Conservation (phyloP, 1,140 invertebrate genomes). For the Diachasmimorpha longicaudata region DNA sequence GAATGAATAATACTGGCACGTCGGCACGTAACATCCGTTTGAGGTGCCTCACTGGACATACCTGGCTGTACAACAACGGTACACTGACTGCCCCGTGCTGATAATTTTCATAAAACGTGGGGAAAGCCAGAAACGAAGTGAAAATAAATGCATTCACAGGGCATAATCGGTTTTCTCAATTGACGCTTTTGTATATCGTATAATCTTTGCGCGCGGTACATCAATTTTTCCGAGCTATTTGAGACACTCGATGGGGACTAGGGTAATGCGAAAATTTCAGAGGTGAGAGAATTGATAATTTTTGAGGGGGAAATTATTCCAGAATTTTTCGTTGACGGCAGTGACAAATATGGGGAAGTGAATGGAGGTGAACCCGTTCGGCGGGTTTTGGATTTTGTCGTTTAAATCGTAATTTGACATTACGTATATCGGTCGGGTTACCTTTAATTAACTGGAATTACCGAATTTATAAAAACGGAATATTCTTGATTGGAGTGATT, state of each 20-base stretch:
- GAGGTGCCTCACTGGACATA: background rate
- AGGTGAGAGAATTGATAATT: background rate
- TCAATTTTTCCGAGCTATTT: slow-evolving; percentile 29
- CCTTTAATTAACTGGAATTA: too few relatives aligned
- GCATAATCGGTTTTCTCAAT: background rate
- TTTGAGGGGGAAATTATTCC: background rate
- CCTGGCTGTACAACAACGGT: slow-evolving; percentile 11
- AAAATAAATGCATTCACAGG: background rate
- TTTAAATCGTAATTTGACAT: too few relatives aligned
- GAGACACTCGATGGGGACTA: background rate
- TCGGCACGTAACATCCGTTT: background rate
- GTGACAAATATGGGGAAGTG: too few relatives aligned
- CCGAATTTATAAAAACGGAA: too few relatives aligned
- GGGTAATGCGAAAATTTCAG: slow-evolving; percentile 13
- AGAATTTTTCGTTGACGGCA: too few relatives aligned
- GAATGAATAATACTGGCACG: background rate
- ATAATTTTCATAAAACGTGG: slow-evolving; percentile 31
- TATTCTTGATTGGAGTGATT: too few relatives aligned
- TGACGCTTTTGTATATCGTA: background rate
- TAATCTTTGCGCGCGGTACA: slow-evolving; percentile 12
- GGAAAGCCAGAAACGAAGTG: slow-evolving; percentile 16
- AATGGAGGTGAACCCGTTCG: background rate
- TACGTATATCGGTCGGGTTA: background rate
- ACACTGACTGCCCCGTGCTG: slow-evolving; percentile 30
- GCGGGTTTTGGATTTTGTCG: background rate